Conservation (phyloP, 2,797 vertebrate species). For the Taeniopygia guttata region DNA sequence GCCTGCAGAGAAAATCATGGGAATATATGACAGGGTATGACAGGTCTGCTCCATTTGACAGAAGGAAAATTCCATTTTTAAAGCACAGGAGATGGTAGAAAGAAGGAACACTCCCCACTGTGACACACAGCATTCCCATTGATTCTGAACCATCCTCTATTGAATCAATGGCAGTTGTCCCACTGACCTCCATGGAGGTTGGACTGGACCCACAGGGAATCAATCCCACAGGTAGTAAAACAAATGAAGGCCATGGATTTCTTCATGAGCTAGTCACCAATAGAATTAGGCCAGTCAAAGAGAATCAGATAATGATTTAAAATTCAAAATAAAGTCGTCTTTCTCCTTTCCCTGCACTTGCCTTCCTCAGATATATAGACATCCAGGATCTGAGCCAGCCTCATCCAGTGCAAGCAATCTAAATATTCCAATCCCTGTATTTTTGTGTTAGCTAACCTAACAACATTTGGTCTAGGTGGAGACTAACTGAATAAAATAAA, state of each 20-base stretch:
- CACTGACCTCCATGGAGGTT: slow-evolving; percentile 13
- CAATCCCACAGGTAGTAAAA: slow-evolving; percentile 43
- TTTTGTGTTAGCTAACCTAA: background rate
- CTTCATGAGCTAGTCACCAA: slow-evolving; percentile 58
- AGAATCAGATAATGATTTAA: slow-evolving; percentile 57
- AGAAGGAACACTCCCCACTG: background rate
- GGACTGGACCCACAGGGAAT: slow-evolving; percentile 7
- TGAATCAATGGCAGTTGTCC: slow-evolving; percentile 12
- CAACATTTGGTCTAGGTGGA: background rate
- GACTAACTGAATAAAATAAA: slow-evolving; percentile 47
- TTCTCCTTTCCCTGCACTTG: background rate
- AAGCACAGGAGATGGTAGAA: background rate
- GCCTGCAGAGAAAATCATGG: background rate
- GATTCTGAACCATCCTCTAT: background rate
- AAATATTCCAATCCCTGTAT: background rate
- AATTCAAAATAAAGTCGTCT: slow-evolving; percentile 27
- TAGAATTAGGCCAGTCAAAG: slow-evolving; percentile 51
- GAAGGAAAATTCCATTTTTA: background rate
- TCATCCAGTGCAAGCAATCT: background rate
- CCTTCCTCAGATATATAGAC: background rate
- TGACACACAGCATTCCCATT: background rate
- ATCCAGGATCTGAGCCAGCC: background rate
- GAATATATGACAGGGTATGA: background rate
- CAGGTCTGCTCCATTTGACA: background rate
- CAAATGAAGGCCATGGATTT: slow-evolving; percentile 61